Evolutionary conservation across 2,888 invertebrate species (phyloP), one percentile per base, ranked within the genome.

Genomic region (Ecliptopera silaceata): DNA sequence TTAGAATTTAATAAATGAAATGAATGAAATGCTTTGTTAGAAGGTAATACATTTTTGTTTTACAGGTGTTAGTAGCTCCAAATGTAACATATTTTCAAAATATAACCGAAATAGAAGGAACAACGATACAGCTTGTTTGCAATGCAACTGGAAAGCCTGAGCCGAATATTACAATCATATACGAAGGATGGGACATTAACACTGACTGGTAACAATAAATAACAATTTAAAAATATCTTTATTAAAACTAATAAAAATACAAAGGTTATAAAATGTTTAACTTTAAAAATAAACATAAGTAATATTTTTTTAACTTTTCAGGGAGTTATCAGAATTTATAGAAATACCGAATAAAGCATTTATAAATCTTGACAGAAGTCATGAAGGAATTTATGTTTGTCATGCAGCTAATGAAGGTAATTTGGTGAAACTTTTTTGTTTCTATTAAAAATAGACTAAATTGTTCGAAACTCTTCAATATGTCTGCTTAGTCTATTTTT

Each of bases 351-450:
- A 79, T 53, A 71, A 75, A 11, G 65, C 72, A 4, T 70, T 81
- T 12, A 57, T 77, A 0, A 69, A 64, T 58, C 71, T 83, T 0
- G 68, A 70, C 22, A 74, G 77, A 64, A 59, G 63, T 1, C 66
- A 75, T 5, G 79, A 77, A 59, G 88, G 88, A 22, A 55, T 69
- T 39, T 89, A 85, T 44, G 53, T 71, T 12, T 90, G 90, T 58
- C 84, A 82, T 47, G 88, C 88, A 1, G 76, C 63, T 6, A 89
- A 89, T 68, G 74, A 74, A 56, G 86, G 90, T 88, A 72, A 29
- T 39, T 1, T 8, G 17, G n/a, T 20, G 11, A 17, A n/a, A n/a
- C n/a, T n/a, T n/a, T n/a, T n/a, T n/a, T n/a, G n/a, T n/a, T n/a
- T n/a, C n/a, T n/a, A n/a, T n/a, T n/a, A n/a, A n/a, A n/a, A n/a